Conservation (phyloP, 2,888 invertebrate species). For the Nipponacmea schrenckii region DNA sequence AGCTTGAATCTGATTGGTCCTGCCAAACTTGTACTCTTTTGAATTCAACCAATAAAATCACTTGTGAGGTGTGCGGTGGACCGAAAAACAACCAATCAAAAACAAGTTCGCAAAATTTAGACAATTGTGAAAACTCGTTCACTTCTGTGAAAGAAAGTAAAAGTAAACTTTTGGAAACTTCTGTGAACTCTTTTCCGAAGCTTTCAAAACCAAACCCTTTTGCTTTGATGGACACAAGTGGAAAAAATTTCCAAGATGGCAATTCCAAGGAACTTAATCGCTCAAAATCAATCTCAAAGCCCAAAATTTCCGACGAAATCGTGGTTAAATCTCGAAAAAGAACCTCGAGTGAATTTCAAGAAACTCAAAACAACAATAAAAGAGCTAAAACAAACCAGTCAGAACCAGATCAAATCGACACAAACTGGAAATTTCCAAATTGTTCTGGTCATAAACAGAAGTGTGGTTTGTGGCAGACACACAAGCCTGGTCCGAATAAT, state of each 20-base stretch:
- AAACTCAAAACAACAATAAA: constrained; percentile 9
- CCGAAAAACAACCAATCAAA: constrained; percentile 19
- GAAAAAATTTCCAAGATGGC: too few relatives aligned
- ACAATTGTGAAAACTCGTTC: neutral
- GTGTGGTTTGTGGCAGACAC: constrained; percentile 44
- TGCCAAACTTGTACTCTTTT: constrained; percentile 49
- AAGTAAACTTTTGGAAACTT: constrained; percentile 8
- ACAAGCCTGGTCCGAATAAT: constrained; percentile 46
- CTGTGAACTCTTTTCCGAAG: too few relatives aligned
- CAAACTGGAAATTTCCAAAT: constrained; percentile 36
- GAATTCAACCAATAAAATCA: constrained; percentile 33
- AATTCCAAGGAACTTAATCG: too few relatives aligned
- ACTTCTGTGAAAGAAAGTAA: constrained; percentile 9
- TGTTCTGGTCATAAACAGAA: constrained; percentile 46
- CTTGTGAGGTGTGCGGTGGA: constrained; percentile 40
- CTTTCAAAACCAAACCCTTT: too few relatives aligned
- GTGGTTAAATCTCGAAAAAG: neutral
- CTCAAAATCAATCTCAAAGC: too few relatives aligned
- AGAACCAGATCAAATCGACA: neutral
- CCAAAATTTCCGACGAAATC: too few relatives aligned
- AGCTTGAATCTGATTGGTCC: constrained; percentile 35
- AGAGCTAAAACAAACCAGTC: neutral
- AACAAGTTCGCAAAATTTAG: neutral
- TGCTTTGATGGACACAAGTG: too few relatives aligned
- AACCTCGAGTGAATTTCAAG: neutral